These are phyloP conservation scores for Drosophila nebulosa DNA, from an alignment of 1,140 invertebrate genomes.

Conservation along the genomic window DNA sequence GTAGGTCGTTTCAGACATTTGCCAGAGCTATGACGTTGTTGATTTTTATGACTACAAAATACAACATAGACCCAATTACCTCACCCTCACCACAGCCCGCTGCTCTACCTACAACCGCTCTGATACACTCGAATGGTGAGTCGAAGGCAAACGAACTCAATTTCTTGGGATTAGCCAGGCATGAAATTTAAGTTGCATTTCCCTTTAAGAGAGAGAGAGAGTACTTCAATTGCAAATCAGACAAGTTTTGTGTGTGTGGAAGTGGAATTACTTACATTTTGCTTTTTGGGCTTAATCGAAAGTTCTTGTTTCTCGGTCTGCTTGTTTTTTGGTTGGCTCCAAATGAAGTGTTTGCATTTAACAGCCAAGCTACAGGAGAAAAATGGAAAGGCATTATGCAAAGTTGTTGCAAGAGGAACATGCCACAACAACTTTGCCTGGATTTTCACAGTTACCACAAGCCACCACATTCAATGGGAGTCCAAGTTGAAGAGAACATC, in stretches of 20 bases:
- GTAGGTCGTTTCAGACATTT: slow-evolving; percentile 35
- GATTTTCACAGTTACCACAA: slow-evolving; percentile 30
- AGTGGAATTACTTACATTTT: neutral
- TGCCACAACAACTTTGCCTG: slow-evolving; percentile 49
- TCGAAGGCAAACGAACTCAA: neutral
- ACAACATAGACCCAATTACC: slow-evolving; percentile 15
- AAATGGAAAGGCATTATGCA: slow-evolving; percentile 33
- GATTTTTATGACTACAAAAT: slow-evolving; percentile 28
- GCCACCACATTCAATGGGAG: neutral
- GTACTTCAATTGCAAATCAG: neutral
- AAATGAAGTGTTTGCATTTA: slow-evolving; percentile 59
- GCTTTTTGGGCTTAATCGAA: slow-evolving; percentile 31
- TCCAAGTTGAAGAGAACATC: neutral
- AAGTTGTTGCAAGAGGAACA: slow-evolving; percentile 35
- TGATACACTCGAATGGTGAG: neutral
- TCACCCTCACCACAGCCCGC: neutral
- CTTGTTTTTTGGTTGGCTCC: slow-evolving; percentile 13
- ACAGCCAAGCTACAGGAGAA: slow-evolving; percentile 1
- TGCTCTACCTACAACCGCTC: neutral
- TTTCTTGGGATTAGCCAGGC: slow-evolving; percentile 3
- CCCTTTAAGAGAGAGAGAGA: neutral
- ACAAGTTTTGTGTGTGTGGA: neutral
- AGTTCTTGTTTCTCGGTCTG: slow-evolving; percentile 23
- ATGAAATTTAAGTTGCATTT: slow-evolving; percentile 27
- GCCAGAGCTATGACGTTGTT: slow-evolving; percentile 35